phyloP scores from a whole-genome alignment of 2,888 invertebrate species.

The Drosophila prostipennis region DNA sequence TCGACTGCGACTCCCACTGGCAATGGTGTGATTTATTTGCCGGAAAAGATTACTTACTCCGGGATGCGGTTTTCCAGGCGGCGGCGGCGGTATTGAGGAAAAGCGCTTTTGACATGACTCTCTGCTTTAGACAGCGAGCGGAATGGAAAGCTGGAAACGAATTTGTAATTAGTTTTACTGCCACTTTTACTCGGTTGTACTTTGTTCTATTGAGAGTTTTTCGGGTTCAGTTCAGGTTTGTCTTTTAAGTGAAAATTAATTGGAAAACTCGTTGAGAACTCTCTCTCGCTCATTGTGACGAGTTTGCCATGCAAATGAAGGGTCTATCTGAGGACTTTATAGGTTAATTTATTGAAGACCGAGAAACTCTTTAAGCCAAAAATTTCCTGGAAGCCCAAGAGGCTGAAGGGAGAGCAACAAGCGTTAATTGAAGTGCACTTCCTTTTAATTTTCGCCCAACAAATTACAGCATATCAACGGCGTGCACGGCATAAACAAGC shows the following conservation, averaged over 20 bases:
- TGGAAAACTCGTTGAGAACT: slow-evolving; percentile 72
- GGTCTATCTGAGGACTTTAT: slow-evolving; percentile 1
- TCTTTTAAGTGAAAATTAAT: slow-evolving; percentile 74
- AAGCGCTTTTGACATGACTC: slow-evolving; percentile 56
- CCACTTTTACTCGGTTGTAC: slow-evolving; percentile 56
- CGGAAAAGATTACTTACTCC: slow-evolving; percentile 82
- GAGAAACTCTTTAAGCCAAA: neutral
- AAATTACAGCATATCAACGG: slow-evolving; percentile 64
- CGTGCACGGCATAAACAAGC: slow-evolving; percentile 17
- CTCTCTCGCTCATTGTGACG: slow-evolving; percentile 41
- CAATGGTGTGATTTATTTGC: slow-evolving; percentile 83
- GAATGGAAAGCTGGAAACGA: slow-evolving; percentile 82
- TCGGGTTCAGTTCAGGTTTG: slow-evolving; percentile 25
- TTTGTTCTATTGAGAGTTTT: slow-evolving; percentile 20
- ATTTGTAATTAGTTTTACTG: slow-evolving; percentile 83
- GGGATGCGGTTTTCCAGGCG: slow-evolving; percentile 49
- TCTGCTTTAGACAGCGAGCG: slow-evolving; percentile 58
- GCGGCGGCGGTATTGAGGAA: slow-evolving; percentile 11
- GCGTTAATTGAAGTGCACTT: slow-evolving; percentile 76
- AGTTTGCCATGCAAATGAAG: slow-evolving; percentile 21
- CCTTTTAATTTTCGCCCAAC: slow-evolving; percentile 73
- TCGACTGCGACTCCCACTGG: slow-evolving; percentile 42
- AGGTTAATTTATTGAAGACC: slow-evolving; percentile 10
- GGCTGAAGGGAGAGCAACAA: slow-evolving; percentile 7
- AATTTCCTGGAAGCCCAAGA: neutral